Percentiles rank a stretch among this genome's conserved stretches.
Evolutionary conservation across 92 coral and sea anemone genomes (phyloP).

Genomic region (Zoanthus solanderi): DNA sequence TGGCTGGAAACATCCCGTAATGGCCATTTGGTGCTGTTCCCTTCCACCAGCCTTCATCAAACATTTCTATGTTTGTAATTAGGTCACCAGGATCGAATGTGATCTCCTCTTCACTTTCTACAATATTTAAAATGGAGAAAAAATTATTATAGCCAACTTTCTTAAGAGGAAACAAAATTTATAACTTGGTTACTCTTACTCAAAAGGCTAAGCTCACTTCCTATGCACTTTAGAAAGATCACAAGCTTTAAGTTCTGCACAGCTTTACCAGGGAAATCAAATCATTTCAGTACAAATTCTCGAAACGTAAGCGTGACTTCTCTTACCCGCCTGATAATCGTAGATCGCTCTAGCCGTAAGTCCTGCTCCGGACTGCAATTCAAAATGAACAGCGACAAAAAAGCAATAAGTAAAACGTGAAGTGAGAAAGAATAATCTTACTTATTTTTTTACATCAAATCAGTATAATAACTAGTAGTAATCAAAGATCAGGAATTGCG

Average conservation of each 20-base stretch:
- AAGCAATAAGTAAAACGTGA: too few relatives aligned
- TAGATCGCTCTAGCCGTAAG: slow-evolving; percentile 77
- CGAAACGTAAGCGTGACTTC: not conserved
- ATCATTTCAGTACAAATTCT: not conserved
- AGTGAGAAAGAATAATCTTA: too few relatives aligned
- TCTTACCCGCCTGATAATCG: slow-evolving; percentile 86
- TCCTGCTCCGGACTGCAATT: slow-evolving; percentile 56
- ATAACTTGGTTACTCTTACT: too few relatives aligned
- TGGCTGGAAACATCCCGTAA: slow-evolving; percentile 94
- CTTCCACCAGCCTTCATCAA: slow-evolving; percentile 98
- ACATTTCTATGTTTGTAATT: slow-evolving; percentile 76
- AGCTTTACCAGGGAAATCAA: too few relatives aligned
- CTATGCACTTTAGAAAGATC: not conserved
- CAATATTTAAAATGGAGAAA: not conserved
- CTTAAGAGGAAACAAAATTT: too few relatives aligned
- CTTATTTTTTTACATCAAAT: too few relatives aligned
- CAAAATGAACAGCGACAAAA: too few relatives aligned
- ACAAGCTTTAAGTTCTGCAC: too few relatives aligned
- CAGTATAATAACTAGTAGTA: too few relatives aligned
- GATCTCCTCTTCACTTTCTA: slow-evolving; percentile 80
- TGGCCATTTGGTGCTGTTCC: slow-evolving; percentile 90
- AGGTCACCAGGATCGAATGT: slow-evolving; percentile 95
- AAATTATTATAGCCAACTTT: not conserved
- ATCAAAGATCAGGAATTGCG: too few relatives aligned
- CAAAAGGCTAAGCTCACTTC: too few relatives aligned